A percentile compares a stretch with the other conserved stretches of the same genome.
These are phyloP conservation scores for Galeopsomyia nigrocyanea DNA, from an alignment of 2,888 invertebrate species.

Conservation along the genomic window DNA sequence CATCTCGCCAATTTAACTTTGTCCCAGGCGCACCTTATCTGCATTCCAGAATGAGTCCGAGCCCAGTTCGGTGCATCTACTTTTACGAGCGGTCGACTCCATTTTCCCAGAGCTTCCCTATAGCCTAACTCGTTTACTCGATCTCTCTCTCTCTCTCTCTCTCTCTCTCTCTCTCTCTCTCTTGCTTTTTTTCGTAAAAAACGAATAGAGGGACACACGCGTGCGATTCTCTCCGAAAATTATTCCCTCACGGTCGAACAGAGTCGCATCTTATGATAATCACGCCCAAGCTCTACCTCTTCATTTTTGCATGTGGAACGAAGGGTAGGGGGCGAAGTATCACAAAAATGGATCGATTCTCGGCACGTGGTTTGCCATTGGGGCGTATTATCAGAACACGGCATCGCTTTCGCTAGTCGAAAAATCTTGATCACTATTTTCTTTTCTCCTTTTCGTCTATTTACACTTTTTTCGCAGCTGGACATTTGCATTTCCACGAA, in stretches of 20 bases:
- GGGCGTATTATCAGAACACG: not conserved
- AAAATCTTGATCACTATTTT: too few species aligned
- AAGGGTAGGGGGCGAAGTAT: too few species aligned
- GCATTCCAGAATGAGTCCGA: conserved; percentile 39
- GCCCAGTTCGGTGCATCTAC: conserved; percentile 42
- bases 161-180: not conserved
- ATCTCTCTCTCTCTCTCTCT: not conserved
- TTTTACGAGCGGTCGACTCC: conserved; percentile 37
- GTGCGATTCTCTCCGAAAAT: conserved; percentile 2
- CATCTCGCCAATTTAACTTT: conserved; percentile 44
- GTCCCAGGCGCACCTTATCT: conserved; percentile 38
- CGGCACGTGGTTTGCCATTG: not conserved
- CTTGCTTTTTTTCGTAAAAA: conserved; percentile 12
- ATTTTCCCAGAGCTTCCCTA: conserved; percentile 24
- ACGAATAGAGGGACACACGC: not conserved
- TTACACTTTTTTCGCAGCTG: too few species aligned
- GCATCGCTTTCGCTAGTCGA: too few species aligned
- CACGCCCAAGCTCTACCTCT: not conserved
- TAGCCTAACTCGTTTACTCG: not conserved
- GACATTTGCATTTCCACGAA: too few species aligned
- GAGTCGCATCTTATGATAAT: conserved; percentile 17
- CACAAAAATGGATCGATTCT: too few species aligned
- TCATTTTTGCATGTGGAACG: too few species aligned
- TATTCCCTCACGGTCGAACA: conserved; percentile 23
- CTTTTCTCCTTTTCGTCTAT: too few species aligned